Evolutionary conservation across 2,888 invertebrate species (phyloP).

Genomic region (Oscheius sp.): DNA sequence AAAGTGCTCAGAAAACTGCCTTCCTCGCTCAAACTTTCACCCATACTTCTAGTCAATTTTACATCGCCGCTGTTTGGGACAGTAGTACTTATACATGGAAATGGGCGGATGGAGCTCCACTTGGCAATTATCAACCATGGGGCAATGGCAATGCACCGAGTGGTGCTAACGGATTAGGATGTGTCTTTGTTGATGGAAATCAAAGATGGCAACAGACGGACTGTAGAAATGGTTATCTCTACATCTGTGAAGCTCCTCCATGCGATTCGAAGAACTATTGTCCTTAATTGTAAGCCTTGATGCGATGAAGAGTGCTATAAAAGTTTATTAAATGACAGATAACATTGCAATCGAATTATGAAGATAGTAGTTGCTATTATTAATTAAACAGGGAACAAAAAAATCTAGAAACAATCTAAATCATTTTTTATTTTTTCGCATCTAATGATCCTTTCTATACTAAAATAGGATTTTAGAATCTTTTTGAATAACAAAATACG

Average conservation of each 20-base stretch:
- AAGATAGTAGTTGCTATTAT: too few species aligned
- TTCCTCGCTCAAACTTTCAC: background rate
- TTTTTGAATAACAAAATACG: too few species aligned
- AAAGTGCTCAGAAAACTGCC: background rate
- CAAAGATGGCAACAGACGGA: constrained; percentile 1
- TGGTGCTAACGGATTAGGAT: background rate
- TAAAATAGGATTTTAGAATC: too few species aligned
- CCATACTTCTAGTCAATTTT: background rate
- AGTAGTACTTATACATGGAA: background rate
- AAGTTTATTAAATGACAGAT: too few species aligned
- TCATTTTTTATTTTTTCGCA: too few species aligned
- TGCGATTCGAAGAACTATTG: constrained; percentile 9
- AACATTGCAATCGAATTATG: too few species aligned
- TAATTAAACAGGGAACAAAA: too few species aligned
- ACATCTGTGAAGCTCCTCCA: background rate
- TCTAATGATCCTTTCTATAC: too few species aligned
- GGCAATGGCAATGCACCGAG: background rate
- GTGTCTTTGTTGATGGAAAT: background rate
- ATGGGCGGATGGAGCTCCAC: constrained; percentile 2
- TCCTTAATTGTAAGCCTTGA: too few species aligned
- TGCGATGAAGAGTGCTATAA: too few species aligned
- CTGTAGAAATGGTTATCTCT: constrained; percentile 4
- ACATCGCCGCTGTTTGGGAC: constrained; percentile 11
- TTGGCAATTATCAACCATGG: background rate
- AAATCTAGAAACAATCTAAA: too few species aligned